Evolutionary conservation across 2,888 invertebrate genomes (phyloP).

Genomic region (Torymus texanus): DNA sequence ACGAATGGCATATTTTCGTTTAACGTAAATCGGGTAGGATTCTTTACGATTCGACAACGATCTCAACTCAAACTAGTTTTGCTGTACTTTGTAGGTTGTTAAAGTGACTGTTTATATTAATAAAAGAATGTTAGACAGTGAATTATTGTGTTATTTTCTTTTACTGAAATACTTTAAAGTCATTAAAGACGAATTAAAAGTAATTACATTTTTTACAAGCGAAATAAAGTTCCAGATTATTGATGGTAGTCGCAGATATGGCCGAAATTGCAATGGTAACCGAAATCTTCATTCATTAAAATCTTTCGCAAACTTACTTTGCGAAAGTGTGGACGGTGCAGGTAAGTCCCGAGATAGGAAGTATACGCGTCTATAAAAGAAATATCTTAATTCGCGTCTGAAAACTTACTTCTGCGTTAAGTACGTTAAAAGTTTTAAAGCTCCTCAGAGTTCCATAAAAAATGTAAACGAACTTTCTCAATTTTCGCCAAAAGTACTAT

Average conservation of each 20-base stretch:
- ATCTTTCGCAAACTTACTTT: constrained; percentile 10
- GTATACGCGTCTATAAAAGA: constrained; percentile 24
- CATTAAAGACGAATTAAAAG: too few species aligned
- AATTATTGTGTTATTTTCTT: too few species aligned
- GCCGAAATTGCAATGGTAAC: constrained; percentile 11
- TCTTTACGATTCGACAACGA: too few species aligned
- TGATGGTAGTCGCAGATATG: neutral
- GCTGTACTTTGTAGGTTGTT: too few species aligned
- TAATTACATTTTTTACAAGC: neutral
- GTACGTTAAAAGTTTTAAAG: constrained; percentile 12
- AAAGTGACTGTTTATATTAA: too few species aligned
- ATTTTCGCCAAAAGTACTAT: constrained; percentile 10
- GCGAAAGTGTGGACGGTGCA: constrained; percentile 8
- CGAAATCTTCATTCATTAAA: constrained; percentile 32
- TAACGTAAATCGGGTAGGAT: too few species aligned
- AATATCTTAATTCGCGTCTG: constrained; percentile 30
- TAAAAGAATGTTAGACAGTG: too few species aligned
- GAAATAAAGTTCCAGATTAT: neutral
- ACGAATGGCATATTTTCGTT: too few species aligned
- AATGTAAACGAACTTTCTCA: neutral
- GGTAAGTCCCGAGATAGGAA: constrained; percentile 20
- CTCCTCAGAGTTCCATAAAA: constrained; percentile 2
- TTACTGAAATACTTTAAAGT: too few species aligned
- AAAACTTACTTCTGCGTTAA: constrained; percentile 2
- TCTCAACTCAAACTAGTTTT: too few species aligned